Percentiles rank a stretch among this genome's conserved stretches.
Conservation (phyloP, 2,113 vertebrate genomes). For the Martes martes region DNA sequence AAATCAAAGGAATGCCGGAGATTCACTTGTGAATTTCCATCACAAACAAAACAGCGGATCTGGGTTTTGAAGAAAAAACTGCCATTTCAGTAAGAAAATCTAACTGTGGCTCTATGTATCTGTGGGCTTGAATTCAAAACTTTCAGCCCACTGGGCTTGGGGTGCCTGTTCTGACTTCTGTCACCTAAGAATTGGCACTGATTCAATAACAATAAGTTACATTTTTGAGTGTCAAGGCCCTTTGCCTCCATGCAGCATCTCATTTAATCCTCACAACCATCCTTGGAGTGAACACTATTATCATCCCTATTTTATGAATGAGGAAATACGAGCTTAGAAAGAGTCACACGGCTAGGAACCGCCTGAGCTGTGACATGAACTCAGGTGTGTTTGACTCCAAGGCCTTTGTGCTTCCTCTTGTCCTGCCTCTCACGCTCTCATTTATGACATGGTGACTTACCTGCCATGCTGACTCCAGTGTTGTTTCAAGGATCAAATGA, state of each 20-base stretch:
- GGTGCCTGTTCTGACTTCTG: not conserved
- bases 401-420: not conserved
- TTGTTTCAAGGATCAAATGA: slow-evolving; percentile 13
- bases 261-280: not conserved
- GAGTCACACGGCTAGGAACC: not conserved
- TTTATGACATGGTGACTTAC: not conserved
- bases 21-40: not conserved
- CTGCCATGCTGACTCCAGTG: not conserved
- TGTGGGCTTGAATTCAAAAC: not conserved
- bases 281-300: not conserved
- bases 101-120: not conserved
- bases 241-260: not conserved
- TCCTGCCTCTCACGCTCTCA: not conserved
- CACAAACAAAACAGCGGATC: not conserved
- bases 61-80: slow-evolving; percentile 3
- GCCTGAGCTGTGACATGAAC: not conserved
- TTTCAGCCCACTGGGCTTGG: not conserved
- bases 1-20: not conserved
- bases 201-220: not conserved
- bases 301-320: not conserved
- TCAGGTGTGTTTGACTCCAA: not conserved
- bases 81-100: not conserved
- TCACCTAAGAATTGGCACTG: not conserved
- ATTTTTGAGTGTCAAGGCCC: not conserved
- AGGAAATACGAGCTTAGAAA: slow-evolving; percentile 27